Conservation (phyloP, 2,888 invertebrate genomes). For the Teleogryllus oceanicus region DNA sequence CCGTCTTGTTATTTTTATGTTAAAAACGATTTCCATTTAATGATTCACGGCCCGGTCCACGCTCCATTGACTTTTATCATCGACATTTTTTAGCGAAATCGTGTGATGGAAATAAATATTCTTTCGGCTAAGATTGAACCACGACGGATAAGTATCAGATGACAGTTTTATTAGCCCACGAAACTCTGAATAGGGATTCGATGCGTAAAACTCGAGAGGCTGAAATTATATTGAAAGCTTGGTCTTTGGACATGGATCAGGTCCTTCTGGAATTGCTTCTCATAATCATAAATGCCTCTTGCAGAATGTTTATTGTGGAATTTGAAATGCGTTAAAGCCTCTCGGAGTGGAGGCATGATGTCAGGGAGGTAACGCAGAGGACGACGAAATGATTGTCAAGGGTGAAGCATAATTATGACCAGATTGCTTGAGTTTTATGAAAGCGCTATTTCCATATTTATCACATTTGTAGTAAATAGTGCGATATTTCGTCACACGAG, state of each 20-base stretch:
- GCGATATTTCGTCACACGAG: rapidly evolving
- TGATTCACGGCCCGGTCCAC: not conserved
- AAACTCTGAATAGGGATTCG: not conserved
- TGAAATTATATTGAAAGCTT: too few species aligned
- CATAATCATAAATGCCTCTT: not conserved
- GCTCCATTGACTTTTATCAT: slow-evolving; percentile 10
- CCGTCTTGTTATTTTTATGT: slow-evolving; percentile 18
- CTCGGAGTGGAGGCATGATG: not conserved
- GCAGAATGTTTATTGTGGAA: not conserved
- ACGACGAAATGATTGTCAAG: too few species aligned
- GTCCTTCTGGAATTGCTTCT: not conserved
- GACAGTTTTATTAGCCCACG: not conserved
- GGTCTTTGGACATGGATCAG: not conserved
- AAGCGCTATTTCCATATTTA: too few species aligned
- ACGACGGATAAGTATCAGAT: not conserved
- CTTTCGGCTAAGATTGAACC: not conserved
- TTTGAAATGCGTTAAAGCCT: not conserved
- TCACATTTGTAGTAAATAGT: too few species aligned
- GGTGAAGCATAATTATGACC: too few species aligned
- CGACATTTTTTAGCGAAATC: not conserved
- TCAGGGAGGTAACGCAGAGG: not conserved
- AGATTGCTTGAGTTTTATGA: too few species aligned
- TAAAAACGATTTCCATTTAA: slow-evolving; percentile 18
- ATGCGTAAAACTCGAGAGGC: not conserved
- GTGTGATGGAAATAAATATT: slow-evolving; percentile 8